phyloP scores from a whole-genome alignment of 1,140 invertebrate species.

The Microvelia longipes region DNA sequence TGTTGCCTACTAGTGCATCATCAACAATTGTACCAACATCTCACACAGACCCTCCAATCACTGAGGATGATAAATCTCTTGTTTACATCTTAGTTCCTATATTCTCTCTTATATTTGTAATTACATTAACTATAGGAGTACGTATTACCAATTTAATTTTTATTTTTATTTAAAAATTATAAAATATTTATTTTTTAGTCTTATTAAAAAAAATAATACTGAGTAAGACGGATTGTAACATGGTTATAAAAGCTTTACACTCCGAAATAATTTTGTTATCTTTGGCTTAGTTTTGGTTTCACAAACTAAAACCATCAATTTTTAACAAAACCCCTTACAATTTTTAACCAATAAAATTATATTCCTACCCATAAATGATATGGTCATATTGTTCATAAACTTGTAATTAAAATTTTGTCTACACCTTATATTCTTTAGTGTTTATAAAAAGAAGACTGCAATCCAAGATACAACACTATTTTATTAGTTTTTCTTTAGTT shows the following conservation, averaged over 20 bases:
- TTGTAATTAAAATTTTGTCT: too few species aligned
- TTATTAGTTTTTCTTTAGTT: too few species aligned
- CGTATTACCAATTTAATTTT: slow-evolving; percentile 1
- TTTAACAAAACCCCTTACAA: too few species aligned
- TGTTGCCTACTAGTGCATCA: too few species aligned
- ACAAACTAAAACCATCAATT: too few species aligned
- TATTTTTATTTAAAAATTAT: background rate
- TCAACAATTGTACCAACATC: background rate
- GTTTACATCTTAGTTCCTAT: slow-evolving; percentile 8
- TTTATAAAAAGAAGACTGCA: too few species aligned
- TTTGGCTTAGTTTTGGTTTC: background rate
- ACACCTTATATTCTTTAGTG: too few species aligned
- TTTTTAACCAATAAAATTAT: too few species aligned
- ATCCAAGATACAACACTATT: too few species aligned
- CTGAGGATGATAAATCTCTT: slow-evolving; percentile 7
- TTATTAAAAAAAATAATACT: background rate
- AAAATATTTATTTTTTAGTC: background rate
- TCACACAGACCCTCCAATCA: background rate
- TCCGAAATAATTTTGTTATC: background rate
- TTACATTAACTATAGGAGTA: slow-evolving; percentile 5
- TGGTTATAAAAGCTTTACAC: background rate
- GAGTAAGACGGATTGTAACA: too few species aligned
- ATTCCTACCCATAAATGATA: too few species aligned
- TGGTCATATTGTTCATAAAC: too few species aligned
- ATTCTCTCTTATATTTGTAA: slow-evolving; percentile 6